These are phyloP conservation scores for Drosophila orena DNA, from an alignment of 1,140 invertebrate genomes.

Conservation along the genomic window DNA sequence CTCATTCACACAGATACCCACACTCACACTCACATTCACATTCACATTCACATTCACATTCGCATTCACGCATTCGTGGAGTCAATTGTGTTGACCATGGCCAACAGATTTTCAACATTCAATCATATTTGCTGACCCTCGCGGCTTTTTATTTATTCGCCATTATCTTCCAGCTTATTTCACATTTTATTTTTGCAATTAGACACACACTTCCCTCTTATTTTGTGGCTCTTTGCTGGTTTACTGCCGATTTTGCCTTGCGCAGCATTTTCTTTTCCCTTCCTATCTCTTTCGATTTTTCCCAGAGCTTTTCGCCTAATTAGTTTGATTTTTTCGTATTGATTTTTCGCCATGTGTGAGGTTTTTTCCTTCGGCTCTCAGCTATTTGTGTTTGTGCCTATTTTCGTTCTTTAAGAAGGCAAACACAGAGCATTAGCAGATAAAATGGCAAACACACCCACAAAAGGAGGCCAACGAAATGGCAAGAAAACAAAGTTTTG, in stretches of 20 bases:
- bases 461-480: slow-evolving; percentile 15
- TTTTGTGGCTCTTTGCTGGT: slow-evolving; percentile 1
- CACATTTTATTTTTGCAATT: slow-evolving; percentile 27
- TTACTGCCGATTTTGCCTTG: slow-evolving; percentile 32
- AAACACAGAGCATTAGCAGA: slow-evolving; percentile 6
- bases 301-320: slow-evolving; percentile 59
- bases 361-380: slow-evolving; percentile 8
- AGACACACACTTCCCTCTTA: slow-evolving; percentile 10
- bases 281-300: slow-evolving; percentile 34
- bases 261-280: slow-evolving; percentile 10
- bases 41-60: no score
- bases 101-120: slow-evolving; percentile 47
- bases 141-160: slow-evolving; percentile 33
- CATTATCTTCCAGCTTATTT: slow-evolving; percentile 8
- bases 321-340: slow-evolving; percentile 48
- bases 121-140: slow-evolving; percentile 57
- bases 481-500: slow-evolving; percentile 28
- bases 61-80: slow-evolving; percentile 24
- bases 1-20: slow-evolving; percentile 12
- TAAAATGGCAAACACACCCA: slow-evolving; percentile 34
- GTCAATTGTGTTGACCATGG: slow-evolving; percentile 49
- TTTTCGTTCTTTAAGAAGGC: slow-evolving; percentile 29
- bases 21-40: not conserved
- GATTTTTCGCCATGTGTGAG: slow-evolving; percentile 20
- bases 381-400: slow-evolving; percentile 8